phyloP scores from a whole-genome alignment of 2,888 invertebrate genomes.

The Cetonia aurata region DNA sequence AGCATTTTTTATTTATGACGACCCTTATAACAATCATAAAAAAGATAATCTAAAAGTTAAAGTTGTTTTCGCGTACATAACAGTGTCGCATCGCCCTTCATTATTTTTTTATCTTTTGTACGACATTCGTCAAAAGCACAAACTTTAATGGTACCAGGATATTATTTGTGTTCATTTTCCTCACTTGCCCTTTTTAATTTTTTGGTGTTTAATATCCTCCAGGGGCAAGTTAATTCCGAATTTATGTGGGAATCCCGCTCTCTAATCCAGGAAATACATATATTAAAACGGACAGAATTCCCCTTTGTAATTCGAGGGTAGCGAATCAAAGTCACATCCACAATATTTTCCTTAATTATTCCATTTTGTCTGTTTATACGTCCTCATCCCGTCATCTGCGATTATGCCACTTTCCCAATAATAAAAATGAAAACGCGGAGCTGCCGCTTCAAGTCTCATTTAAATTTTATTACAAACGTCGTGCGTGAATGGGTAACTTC shows the following conservation, averaged over 20 bases:
- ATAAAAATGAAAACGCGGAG: conserved; percentile 28
- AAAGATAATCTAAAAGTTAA: no score
- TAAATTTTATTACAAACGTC: conserved; percentile 38
- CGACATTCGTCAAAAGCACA: no score
- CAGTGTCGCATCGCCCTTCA: no score
- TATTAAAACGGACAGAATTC: conserved; percentile 31
- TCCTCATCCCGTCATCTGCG: conserved; percentile 16
- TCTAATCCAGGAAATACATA: conserved; percentile 23
- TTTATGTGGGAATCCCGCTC: conserved; percentile 23
- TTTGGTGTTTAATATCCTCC: conserved; percentile 12
- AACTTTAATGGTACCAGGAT: no score
- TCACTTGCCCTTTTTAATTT: conserved; percentile 23
- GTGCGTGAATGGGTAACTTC: neutral
- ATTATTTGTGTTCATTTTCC: no score
- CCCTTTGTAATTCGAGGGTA: conserved; percentile 8
- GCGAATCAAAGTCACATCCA: conserved; percentile 29
- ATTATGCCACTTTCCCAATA: conserved; percentile 32
- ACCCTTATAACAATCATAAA: no score
- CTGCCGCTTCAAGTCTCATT: conserved; percentile 22
- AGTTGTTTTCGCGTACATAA: no score
- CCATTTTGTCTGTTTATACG: conserved; percentile 31
- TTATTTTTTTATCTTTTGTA: no score
- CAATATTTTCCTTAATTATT: conserved; percentile 42
- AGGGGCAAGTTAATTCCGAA: conserved; percentile 35
- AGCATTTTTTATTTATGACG: no score